Percentiles rank a stretch among this genome's conserved stretches.
Conservation (phyloP, 2,888 invertebrate genomes). For the Anaspis maculata region DNA sequence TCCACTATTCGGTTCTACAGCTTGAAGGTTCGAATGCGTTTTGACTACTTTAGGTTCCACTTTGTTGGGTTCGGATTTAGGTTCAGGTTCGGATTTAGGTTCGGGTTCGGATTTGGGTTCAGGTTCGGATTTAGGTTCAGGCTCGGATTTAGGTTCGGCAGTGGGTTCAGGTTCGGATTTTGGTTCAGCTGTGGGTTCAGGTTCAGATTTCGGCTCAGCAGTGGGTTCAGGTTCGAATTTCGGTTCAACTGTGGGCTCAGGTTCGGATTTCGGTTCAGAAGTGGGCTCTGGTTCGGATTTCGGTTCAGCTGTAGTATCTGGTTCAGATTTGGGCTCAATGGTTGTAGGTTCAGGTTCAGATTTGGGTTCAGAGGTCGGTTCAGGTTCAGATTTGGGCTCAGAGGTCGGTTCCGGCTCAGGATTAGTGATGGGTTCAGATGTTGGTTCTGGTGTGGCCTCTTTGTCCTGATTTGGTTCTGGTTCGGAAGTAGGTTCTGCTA, state of each 20-base stretch:
- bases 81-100: slow-evolving; percentile 40
- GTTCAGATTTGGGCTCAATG: slow-evolving; percentile 27
- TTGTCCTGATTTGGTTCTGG: slow-evolving; percentile 31
- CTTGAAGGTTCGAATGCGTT: slow-evolving; percentile 27
- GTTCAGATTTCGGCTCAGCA: slow-evolving; percentile 37
- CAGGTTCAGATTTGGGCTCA: slow-evolving; percentile 27
- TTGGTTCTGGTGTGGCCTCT: slow-evolving; percentile 39
- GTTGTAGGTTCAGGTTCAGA: slow-evolving; percentile 34
- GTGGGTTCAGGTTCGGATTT: slow-evolving; percentile 38
- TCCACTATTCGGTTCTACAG: slow-evolving; percentile 30
- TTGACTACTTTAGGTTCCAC: slow-evolving; percentile 38
- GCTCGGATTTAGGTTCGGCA: slow-evolving; percentile 30
- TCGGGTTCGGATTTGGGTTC: slow-evolving; percentile 39
- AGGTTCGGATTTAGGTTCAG: slow-evolving; percentile 26
- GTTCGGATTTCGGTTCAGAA: slow-evolving; percentile 30
- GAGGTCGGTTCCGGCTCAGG: slow-evolving; percentile 37
- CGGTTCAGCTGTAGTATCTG: slow-evolving; percentile 22
- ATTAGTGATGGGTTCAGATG: slow-evolving; percentile 22
- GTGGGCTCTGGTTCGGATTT: slow-evolving; percentile 31
- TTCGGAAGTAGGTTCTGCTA: slow-evolving; percentile 26
- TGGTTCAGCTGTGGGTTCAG: slow-evolving; percentile 38
- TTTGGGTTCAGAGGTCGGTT: slow-evolving; percentile 24
- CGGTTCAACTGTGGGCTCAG: slow-evolving; percentile 25
- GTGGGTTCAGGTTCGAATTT: slow-evolving; percentile 43
- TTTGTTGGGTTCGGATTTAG: slow-evolving; percentile 39